Percentiles rank a stretch among this genome's conserved stretches.
Evolutionary conservation across 2,888 invertebrate genomes (phyloP).

Genomic region (Drosophila mimica): DNA sequence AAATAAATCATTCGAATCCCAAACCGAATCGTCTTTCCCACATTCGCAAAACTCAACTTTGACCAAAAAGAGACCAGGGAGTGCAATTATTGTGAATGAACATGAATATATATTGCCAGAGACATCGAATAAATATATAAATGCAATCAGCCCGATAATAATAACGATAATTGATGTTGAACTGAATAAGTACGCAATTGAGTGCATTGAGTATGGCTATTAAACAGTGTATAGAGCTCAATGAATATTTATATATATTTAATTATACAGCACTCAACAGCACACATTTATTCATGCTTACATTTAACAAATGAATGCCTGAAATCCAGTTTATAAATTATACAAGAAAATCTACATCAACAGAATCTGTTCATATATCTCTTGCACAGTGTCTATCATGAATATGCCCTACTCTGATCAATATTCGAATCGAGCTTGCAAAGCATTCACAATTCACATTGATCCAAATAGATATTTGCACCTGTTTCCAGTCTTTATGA

Average conservation of each 20-base stretch:
- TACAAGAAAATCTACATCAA: neutral
- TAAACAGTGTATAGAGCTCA: neutral
- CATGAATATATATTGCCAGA: conserved; percentile 13
- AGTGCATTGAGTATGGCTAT: neutral
- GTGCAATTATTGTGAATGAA: conserved; percentile 17
- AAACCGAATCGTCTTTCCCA: conserved; percentile 21
- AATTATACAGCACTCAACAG: neutral
- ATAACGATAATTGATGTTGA: neutral
- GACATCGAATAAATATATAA: neutral
- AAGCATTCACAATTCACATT: neutral
- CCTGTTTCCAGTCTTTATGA: conserved; percentile 16
- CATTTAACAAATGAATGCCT: neutral
- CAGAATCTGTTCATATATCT: neutral
- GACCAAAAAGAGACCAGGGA: conserved; percentile 1
- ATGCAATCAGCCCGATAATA: neutral
- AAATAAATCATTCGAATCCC: conserved; percentile 68
- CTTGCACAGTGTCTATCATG: neutral
- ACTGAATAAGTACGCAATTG: neutral
- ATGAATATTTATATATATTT: conserved; percentile 1
- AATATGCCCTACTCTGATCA: neutral
- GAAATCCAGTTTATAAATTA: neutral
- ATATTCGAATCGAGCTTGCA: neutral
- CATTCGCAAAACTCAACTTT: conserved; percentile 37
- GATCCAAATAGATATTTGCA: conserved; percentile 14
- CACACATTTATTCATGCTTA: neutral